Base-by-base conservation (phyloP, 1,140 invertebrate species). In the Dendroctonus ponderosae region DNA sequence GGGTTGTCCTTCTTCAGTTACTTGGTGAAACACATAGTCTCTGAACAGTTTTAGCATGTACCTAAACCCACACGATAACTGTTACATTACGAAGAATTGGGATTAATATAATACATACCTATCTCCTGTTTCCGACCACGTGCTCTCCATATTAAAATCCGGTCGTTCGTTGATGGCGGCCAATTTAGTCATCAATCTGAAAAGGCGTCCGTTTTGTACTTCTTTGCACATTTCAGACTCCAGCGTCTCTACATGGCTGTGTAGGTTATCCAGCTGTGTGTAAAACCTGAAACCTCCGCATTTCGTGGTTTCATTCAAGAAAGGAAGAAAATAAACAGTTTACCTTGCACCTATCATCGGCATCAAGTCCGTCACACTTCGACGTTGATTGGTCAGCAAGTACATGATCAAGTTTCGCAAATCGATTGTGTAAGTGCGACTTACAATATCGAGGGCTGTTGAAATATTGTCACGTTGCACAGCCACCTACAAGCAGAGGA, bases 31-130 rank as follows among this genome's bases (percentile, higher is more conserved):
- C 64, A 99, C 81, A 79, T 97, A 97, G 82, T 99, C 97, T 69
- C 97, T 85, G 83, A 98, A 99, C 74, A 99, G 81, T 84, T 99
- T 99, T 79, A 99, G 83, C 90, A 99, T 92, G 80, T 98, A 99
- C 52, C 70, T 68, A 15, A 46, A 54, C 38, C 9, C 11, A 57
- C n/a, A 57, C 9, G 40, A 14, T 44, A 12, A 11, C 43, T 0
- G 7, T 49, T 7, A 15, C 48, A 2, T 48, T 50, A 60, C 38
- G 48, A 7, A 15, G 8, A 52, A 52, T 3, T 8, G 11, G 8
- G 11, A 56, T 56, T 52, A 26, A 11, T 40, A 2, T 56, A 51
- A 51, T 1, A 56, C n/a, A 37, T 61, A 69, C 68, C 75, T 66
- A 57, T 77, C 95, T 40, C 96, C 96, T 38, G 96, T 98, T 82